Base-by-base conservation (phyloP, 2,888 invertebrate species). In the Patella ulyssiponensis region DNA sequence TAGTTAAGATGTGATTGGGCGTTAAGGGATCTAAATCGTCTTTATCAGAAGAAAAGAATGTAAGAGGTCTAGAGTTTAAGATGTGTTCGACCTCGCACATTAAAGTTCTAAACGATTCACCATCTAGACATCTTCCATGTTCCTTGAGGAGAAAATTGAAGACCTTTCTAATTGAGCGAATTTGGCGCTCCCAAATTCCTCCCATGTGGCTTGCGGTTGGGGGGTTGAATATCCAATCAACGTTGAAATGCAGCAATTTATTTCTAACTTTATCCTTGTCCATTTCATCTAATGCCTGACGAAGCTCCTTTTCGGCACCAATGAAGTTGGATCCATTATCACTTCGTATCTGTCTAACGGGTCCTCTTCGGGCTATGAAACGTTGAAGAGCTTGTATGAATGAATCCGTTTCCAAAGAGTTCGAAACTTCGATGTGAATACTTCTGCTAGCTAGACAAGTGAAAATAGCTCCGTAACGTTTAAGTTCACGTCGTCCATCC, bases 391-490 rank as follows among this genome's bases (percentile, higher is more conserved):
- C 52, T 54, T 77, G 77, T 12, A 70, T 27, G 58, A 76, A 77
- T 12, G 77, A 17, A 44, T 56, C 71, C 54, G 79, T 79, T 7
- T 27, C 33, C 23, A 79, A 2, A n/a, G 56, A 33, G 23, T 79
- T 23, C 1, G 44, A 5, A 11, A 71, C 33, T 56, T 87, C 87
- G 20, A 88, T 23, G 56, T 88, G 86, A 0, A 86, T 80, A 4
- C 86, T 87, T 69, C 84, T 83, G 27, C 58, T 74, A 15, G 14
- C 17, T 20, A 77, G 14, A 51, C 77, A 77, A 9, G 77, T 75
- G 69, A 76, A 64, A 17, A 77, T 11, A 14, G 33, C 58, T 51
- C 77, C 77, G 20, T 64, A 77, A n/a, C 77, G n/a, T 52, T 77
- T 73, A 1, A 44, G 11, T 53, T 70, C 56, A 12, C 20, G 76